These are phyloP conservation scores for Leptinotarsa defecta DNA, from an alignment of 1,140 invertebrate species.

Conservation along the genomic window DNA sequence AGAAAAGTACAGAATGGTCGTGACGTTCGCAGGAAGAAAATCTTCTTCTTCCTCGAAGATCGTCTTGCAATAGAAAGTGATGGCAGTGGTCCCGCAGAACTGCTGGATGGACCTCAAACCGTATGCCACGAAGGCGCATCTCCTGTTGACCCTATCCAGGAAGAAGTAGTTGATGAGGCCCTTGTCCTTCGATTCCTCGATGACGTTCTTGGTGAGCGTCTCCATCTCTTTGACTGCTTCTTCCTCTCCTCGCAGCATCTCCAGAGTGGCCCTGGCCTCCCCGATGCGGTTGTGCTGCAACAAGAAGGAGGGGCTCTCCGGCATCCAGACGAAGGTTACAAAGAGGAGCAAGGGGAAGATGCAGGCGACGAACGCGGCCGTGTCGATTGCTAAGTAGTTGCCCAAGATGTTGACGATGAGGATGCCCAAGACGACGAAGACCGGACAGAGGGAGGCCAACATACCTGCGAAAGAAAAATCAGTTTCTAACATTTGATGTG, in stretches of 20 bases:
- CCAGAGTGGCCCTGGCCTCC: conserved; percentile 42
- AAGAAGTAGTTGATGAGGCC: conserved; percentile 62
- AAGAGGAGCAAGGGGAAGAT: conserved; percentile 65
- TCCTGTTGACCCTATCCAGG: conserved; percentile 61
- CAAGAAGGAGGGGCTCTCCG: conserved; percentile 58
- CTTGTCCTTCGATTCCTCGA: conserved; percentile 46
- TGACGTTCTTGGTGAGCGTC: not conserved
- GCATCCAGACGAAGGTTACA: conserved; percentile 58
- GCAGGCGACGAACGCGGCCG: conserved; percentile 63
- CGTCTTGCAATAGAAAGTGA: conserved; percentile 74
- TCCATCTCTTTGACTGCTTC: conserved; percentile 74
- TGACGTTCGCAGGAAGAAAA: conserved; percentile 37
- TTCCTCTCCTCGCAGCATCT: conserved; percentile 57
- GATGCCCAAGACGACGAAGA: conserved; percentile 62
- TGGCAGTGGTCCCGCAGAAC: conserved; percentile 73
- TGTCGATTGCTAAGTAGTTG: conserved; percentile 62
- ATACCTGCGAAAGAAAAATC: conserved; percentile 54
- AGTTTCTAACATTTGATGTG: not conserved
- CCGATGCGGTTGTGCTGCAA: conserved; percentile 35
- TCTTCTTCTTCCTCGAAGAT: conserved; percentile 68
- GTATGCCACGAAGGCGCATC: conserved; percentile 66
- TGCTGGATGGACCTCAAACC: conserved; percentile 74
- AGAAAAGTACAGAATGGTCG: conserved; percentile 65
- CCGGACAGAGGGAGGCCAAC: conserved; percentile 43
- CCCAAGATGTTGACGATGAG: conserved; percentile 71